Base-by-base conservation (phyloP, 2,888 invertebrate species). In the Orthosia incerta region DNA sequence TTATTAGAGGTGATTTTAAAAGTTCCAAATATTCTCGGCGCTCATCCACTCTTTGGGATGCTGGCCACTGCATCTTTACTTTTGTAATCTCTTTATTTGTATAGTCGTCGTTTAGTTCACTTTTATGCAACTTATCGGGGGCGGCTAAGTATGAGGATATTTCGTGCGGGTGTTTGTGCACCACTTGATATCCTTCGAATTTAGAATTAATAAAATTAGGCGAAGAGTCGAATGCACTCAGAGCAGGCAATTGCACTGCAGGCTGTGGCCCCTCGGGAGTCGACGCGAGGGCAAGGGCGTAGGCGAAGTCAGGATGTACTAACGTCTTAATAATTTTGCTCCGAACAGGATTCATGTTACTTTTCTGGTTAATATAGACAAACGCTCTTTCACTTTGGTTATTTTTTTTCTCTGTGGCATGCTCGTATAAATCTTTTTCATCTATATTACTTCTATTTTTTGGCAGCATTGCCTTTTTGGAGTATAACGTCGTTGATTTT, bases 311-410 rank as follows among this genome's bases (percentile, higher is more conserved):
- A 13, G 13, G 2, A 18, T 77, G 9, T 45, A 26, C n/a, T 23
- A 69, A 20, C 5, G 50, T 51, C 3, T 77, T 77, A 45, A 51
- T 23, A 18, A 57, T 0, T 56, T 68, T 77, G 16, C 11, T 69
- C 11, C 75, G 69, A 62, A 77, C 57, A 20, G 88, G 86, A 13
- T 87, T 90, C 73, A 81, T 93, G 45, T 50, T 74, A 76, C 84
- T 90, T 77, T 87, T 91, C 77, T 91, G 90, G 62, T 94, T 93
- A 39, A 94, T 88, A 62, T 88, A 93, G n/a, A 95, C 86, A 71
- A 91, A 93, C 31, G 95, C 93, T 81, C 95, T 90, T 86, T 93
- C 92, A 76, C 88, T 91, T 26, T 93, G 83, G 76, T 89, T 92
- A 56, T 88, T 91, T 45, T 88, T 80, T 85, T 90, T 91, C 15